Base-by-base conservation (phyloP, 2,113 vertebrate species). In the Platysteira castanea region DNA sequence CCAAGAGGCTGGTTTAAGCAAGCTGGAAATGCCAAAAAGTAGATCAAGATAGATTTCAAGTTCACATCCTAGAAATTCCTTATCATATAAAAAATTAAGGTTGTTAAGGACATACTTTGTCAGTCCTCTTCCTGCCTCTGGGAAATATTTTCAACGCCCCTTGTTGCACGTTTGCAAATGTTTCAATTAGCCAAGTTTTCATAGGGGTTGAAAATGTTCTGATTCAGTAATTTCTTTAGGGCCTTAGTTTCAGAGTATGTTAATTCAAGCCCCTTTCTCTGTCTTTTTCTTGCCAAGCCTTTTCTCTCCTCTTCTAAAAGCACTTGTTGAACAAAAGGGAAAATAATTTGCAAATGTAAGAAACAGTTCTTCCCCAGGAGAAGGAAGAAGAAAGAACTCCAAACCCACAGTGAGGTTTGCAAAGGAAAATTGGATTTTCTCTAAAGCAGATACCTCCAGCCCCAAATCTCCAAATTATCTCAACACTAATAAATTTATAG, bases 91-190 rank as follows among this genome's bases (percentile, higher is more conserved):
- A 77, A 86, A 63, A 35, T 5, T 9, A 21, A 3, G 4, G 2
- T 24, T n/a, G 30, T 15, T 67, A 57, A 70, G 21, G 30, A 28
- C 42, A 52, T 9, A 27, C 3, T 65, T 81, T 4, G 2, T 44
- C 27, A 52, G 33, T n/a, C 39, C 6, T 67, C 42, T 65, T 84
- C n/a, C 64, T 42, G n/a, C 20, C 28, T 73, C 28, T 63, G 23
- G 30, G 35, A 86, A 73, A 44, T 67, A 61, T 33, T 81, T 28
- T 88, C 54, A 42, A 8, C 11, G 65, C 42, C 20, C 7, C 17
- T 47, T 42, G 17, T 12, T 0, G 3, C 9, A 26, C 0, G 0
- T 54, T 50, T 70, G 30, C 52, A 60, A 42, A 41, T 5, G 9
- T 81, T 87, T 52, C 42, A 56, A 5, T 73, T 46, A 73, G 13